Evolutionary conservation across 2,113 vertebrate genomes (phyloP).

Genomic region (Platysternon megacephalum): DNA sequence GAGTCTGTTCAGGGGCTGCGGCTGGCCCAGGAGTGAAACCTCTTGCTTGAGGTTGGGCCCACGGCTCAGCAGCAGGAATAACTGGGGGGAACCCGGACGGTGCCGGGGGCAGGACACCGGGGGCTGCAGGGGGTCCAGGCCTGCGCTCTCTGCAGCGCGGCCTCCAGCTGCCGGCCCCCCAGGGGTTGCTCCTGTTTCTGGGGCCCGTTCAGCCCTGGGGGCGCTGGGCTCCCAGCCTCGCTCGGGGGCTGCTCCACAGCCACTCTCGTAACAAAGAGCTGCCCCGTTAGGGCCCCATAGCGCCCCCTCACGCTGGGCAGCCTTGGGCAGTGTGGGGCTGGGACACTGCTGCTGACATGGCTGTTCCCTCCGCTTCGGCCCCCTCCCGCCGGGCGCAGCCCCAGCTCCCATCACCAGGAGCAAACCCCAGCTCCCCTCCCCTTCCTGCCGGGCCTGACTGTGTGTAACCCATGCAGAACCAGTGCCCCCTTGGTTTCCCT

Average conservation of each 20-base stretch:
- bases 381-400: not conserved
- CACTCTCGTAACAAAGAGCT: not conserved
- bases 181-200: not conserved
- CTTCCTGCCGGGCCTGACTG: not conserved
- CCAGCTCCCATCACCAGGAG: too few species aligned
- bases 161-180: not conserved
- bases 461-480: not conserved
- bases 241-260: not conserved
- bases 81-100: not conserved
- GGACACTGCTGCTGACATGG: not conserved
- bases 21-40: not conserved
- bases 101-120: not conserved
- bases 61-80: not conserved
- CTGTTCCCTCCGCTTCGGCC: not conserved
- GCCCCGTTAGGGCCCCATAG: not conserved
- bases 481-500: not conserved
- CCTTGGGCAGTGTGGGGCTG: not conserved
- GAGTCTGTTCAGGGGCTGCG: too few species aligned
- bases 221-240: not conserved
- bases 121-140: too few species aligned
- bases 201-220: not conserved
- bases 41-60: not conserved
- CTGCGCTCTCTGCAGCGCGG: not conserved
- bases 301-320: too few species aligned
- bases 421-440: not conserved